These are phyloP conservation scores for Coremacera marginata DNA, from an alignment of 2,888 invertebrate genomes.

Conservation along the genomic window DNA sequence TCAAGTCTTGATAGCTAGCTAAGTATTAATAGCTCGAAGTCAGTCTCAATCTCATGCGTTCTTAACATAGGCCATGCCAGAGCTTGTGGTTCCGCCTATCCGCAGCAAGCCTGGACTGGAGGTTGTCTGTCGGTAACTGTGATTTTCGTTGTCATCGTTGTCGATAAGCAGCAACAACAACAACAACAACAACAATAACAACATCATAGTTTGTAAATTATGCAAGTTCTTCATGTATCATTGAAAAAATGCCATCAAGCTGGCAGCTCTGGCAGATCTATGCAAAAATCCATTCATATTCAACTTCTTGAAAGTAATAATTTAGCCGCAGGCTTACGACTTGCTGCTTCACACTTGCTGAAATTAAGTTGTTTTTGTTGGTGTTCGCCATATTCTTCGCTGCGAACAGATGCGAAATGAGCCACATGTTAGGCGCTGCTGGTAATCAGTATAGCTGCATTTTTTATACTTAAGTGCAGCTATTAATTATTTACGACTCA, in stretches of 20 bases:
- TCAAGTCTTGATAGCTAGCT: not conserved
- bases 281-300: not conserved
- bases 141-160: not conserved
- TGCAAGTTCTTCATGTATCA: conserved; percentile 25
- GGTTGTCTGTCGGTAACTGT: not conserved
- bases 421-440: conserved; percentile 2
- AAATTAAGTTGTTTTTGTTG: conserved; percentile 30
- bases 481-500: conserved; percentile 52
- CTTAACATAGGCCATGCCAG: not conserved
- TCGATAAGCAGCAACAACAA: not conserved
- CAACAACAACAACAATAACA: not conserved
- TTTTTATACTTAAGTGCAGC: conserved; percentile 49
- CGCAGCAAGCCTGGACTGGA: not conserved
- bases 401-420: not conserved
- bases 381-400: not conserved
- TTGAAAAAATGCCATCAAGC: not conserved
- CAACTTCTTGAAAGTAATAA: not conserved
- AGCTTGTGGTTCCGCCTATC: not conserved
- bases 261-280: conserved; percentile 5
- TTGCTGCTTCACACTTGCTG: conserved; percentile 41
- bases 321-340: conserved; percentile 8
- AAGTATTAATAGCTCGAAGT: too few species aligned
- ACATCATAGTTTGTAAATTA: conserved; percentile 11
- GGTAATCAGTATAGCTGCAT: conserved; percentile 42
- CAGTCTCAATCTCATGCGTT: not conserved